These are phyloP conservation scores for Cremastinae sp. DNA, from an alignment of 2,888 invertebrate genomes.

Conservation along the genomic window DNA sequence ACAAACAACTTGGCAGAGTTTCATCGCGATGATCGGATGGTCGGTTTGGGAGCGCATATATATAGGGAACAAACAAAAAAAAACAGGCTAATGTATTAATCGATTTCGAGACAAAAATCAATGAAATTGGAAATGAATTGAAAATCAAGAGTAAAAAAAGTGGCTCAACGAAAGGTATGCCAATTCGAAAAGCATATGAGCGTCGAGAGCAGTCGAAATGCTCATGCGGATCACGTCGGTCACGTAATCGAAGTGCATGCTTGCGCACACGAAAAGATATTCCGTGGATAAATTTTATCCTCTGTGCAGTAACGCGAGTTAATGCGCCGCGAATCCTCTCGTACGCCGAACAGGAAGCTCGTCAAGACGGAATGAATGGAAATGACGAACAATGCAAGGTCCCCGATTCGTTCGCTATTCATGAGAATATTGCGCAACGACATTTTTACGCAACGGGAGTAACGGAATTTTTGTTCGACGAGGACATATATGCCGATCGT, in stretches of 20 bases:
- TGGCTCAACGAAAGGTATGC: too few relatives aligned
- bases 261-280: conserved; percentile 29
- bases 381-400: conserved; percentile 54
- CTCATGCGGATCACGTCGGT: conserved; percentile 43
- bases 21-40: too few relatives aligned
- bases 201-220: background rate
- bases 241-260: conserved; percentile 52
- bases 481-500: background rate
- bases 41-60: too few relatives aligned
- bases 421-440: conserved; percentile 35
- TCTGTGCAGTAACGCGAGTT: conserved; percentile 8
- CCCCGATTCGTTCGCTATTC: conserved; percentile 32
- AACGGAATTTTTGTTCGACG: conserved; percentile 36
- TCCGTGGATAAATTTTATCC: conserved; percentile 32
- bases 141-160: too few relatives aligned
- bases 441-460: conserved; percentile 14
- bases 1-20: too few relatives aligned
- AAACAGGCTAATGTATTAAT: too few relatives aligned
- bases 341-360: conserved; percentile 26
- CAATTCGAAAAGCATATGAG: background rate
- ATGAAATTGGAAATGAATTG: too few relatives aligned
- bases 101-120: too few relatives aligned
- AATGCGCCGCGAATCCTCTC: conserved; percentile 16
- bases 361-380: conserved; percentile 38
- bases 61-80: too few relatives aligned